Base-by-base conservation (phyloP, 92 coral and sea anemone species). In the Phenganax subtilis region DNA sequence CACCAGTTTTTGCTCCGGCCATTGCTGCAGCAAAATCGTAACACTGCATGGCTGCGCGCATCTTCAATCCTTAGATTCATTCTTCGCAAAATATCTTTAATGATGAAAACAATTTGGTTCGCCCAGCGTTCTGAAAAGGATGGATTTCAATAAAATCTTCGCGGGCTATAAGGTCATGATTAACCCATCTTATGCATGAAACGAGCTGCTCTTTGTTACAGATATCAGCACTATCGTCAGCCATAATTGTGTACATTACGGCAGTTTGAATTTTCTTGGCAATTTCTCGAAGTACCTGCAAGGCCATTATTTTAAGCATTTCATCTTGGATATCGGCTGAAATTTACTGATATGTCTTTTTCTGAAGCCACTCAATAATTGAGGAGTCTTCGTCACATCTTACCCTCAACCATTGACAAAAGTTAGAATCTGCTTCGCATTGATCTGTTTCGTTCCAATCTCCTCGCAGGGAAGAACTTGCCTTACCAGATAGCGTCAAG, bases 271-370 rank as follows among this genome's bases (percentile, higher is more conserved):
- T 75, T 0, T 75, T 75, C 56, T 27, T 8, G 6, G 57, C 61
- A 75, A 75, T 75, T 75, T 31, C 58, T 51, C 80, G 6, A 9
- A 70, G 25, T 60, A 60, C 17, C 15, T 60, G 12, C 17, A 60
- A 27, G 66, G 66, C 15, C 6, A 60, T 12, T 12, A 60, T 27
- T 27, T 60, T 60, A 4, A 87, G 75, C 90, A 87, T 83, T 83
- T 84, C 87, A 29, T 87, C 84, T 74, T 84, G 87, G 74, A 84
- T 87, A 7, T 27, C 87, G 59, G 90, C 87, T 11, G 90, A 84
- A 59, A 87, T 87, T 65, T 57, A 77, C 63, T 79, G 78, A 57
- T 84, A 75, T 58, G 73, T 75, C 75, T 76, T 47, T 71, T 74
- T 70, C 72, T 61, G 47, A 25, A 84, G 76, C 87, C 90, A 87